Base-by-base conservation (phyloP, 2,888 invertebrate species). In the Falcaria lacertinaria region DNA sequence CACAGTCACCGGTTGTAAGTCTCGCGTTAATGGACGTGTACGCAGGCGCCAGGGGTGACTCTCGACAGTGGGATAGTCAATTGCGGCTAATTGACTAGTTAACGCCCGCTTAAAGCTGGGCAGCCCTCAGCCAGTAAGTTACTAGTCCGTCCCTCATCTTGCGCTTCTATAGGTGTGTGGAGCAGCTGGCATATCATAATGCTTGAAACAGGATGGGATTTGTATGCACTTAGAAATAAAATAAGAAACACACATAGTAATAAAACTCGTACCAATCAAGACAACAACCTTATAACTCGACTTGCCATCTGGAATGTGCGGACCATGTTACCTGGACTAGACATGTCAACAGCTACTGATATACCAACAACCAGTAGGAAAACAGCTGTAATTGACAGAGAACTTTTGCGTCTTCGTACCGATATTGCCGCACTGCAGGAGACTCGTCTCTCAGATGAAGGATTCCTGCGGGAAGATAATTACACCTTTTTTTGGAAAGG, bases 121-220 rank as follows among this genome's bases (percentile, higher is more conserved):
- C 44, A 46, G 47, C 47, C 50, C 47, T 45, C 41, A 41, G 41
- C 41, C 50, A 50, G 38, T 47, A 42, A 47, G 47, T 45, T 47
- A 45, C 47, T 43, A 17, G 42, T 47, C 50, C 50, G 47, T 16
- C 44, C 17, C 47, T 16, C 36, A 32, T 35, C 33, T 41, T 40
- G n/a, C 33, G 45, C 37, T 44, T 33, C 45, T 42, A 38, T 42
- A 35, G 46, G 49, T 46, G 46, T 25, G 38, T 33, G 44, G 28
- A 39, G 34, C 44, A 45, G 36, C 42, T 43, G 39, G 11, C 41
- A 36, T 33, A 15, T 39, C 28, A 41, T 5, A 35, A 42, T 35
- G 35, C 33, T 15, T 37, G 44, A 32, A 40, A 42, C 40, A 32
- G 19, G 33, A 33, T 32, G 25, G 28, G 37, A 33, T 16, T 19